These are phyloP conservation scores for Ellobius talpinus DNA, from an alignment of 2,113 vertebrate species.

Conservation along the genomic window DNA sequence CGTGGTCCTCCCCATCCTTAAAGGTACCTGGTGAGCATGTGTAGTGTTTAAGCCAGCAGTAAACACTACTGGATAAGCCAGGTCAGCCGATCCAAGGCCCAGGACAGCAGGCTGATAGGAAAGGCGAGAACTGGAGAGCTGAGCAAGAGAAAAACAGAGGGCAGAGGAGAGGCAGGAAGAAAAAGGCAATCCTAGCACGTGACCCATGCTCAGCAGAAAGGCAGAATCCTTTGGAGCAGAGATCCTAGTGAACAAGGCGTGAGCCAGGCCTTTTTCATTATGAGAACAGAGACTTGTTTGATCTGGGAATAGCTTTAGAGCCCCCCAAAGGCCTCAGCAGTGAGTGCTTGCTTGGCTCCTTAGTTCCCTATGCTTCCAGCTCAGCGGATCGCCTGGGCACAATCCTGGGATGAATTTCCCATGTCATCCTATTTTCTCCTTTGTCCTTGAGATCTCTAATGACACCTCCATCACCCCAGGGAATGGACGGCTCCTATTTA, in stretches of 20 bases:
- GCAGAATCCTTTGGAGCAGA: neutral
- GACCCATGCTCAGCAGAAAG: conserved; percentile 34
- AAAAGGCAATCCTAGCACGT: conserved; percentile 64
- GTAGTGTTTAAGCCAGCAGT: conserved; percentile 90
- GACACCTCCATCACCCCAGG: conserved; percentile 54
- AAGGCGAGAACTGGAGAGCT: conserved; percentile 96
- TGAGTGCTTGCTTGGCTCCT: neutral
- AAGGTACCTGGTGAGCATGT: conserved; percentile 94
- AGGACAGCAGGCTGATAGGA: conserved; percentile 93
- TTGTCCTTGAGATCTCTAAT: conserved; percentile 60
- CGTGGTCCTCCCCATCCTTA: conserved; percentile 66
- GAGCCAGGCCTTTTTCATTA: neutral
- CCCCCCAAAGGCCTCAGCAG: neutral
- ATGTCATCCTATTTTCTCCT: conserved; percentile 63
- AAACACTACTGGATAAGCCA: conserved; percentile 91
- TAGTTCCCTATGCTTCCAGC: neutral
- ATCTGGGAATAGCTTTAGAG: neutral
- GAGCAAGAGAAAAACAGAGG: conserved; percentile 86
- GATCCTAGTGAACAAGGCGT: neutral
- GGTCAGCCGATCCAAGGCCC: conserved; percentile 92
- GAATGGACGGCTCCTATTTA: conserved; percentile 59
- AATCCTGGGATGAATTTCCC: conserved; percentile 11
- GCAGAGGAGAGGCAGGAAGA: conserved; percentile 78
- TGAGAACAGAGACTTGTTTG: neutral
- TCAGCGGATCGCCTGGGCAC: neutral